These are phyloP conservation scores for Gobius niger DNA, from an alignment of 2,113 vertebrate genomes.

Conservation along the genomic window DNA sequence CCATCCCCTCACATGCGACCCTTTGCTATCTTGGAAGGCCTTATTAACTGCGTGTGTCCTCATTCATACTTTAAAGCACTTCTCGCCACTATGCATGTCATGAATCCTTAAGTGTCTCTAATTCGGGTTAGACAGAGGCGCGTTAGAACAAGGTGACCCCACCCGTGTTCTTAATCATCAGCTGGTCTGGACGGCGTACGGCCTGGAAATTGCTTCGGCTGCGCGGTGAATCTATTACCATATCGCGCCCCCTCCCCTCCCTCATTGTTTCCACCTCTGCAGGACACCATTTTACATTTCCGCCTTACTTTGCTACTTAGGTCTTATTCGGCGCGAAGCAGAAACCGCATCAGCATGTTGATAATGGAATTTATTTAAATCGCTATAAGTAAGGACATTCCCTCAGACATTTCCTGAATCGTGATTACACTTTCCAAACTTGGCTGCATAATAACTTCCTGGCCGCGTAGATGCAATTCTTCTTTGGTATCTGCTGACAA, in stretches of 20 bases:
- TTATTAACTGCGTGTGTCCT: constrained; percentile 38
- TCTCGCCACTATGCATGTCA: constrained; percentile 48
- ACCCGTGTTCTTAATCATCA: constrained; percentile 63
- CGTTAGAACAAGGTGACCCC: constrained; percentile 64
- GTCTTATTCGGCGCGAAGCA: constrained; percentile 46
- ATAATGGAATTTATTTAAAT: constrained; percentile 73
- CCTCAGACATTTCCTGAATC: constrained; percentile 43
- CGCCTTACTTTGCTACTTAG: constrained; percentile 23
- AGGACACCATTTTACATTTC: constrained; percentile 54
- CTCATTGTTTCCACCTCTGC: constrained; percentile 61
- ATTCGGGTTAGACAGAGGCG: constrained; percentile 43
- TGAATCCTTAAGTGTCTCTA: constrained; percentile 67
- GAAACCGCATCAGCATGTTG: constrained; percentile 66
- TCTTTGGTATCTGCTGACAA: constrained; percentile 9
- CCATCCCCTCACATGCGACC: constrained; percentile 12
- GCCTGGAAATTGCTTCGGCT: constrained; percentile 70
- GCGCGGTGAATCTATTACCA: constrained; percentile 68
- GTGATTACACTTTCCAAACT: constrained; percentile 23
- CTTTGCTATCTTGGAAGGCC: constrained; percentile 20
- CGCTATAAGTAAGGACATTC: constrained; percentile 57
- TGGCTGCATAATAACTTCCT: constrained; percentile 21
- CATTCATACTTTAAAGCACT: constrained; percentile 31
- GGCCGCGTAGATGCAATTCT: constrained; percentile 6
- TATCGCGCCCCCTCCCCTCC: constrained; percentile 44
- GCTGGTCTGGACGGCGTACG: constrained; percentile 66